A percentile compares a stretch with the other conserved stretches of the same genome.
Conservation (phyloP, 2,113 vertebrate genomes). For the Lates calcarifer region DNA sequence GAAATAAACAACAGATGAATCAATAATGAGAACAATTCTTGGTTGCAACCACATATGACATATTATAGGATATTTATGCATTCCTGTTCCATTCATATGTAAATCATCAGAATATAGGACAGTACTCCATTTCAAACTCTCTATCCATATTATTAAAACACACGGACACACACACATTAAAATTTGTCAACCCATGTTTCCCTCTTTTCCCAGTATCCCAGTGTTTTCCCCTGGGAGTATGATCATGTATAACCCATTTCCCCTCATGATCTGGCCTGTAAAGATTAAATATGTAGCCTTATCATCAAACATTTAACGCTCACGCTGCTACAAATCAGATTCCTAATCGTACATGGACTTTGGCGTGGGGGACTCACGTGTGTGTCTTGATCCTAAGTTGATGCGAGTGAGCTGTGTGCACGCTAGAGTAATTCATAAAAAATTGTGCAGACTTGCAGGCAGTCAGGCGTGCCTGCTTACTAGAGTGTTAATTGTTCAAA, state of each 20-base stretch:
- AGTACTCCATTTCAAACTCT: constrained; percentile 4
- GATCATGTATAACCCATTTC: constrained; percentile 72
- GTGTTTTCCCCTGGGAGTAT: constrained; percentile 49
- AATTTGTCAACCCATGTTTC: constrained; percentile 42
- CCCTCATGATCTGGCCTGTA: constrained; percentile 62
- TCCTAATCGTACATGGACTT: constrained; percentile 51
- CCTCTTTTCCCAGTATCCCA: constrained; percentile 27
- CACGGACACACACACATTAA: background rate
- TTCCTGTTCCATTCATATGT: background rate
- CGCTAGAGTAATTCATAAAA: constrained; percentile 56
- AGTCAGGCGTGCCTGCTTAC: constrained; percentile 9
- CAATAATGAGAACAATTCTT: background rate
- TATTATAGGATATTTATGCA: background rate
- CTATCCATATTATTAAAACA: constrained; percentile 15
- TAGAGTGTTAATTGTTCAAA: constrained; percentile 62
- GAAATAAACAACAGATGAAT: background rate
- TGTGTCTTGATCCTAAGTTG: constrained; percentile 59
- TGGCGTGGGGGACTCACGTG: constrained; percentile 45
- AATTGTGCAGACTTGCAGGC: constrained; percentile 33
- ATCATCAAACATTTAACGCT: constrained; percentile 78
- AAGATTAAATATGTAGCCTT: constrained; percentile 71
- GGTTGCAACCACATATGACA: background rate
- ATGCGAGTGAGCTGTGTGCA: constrained; percentile 52
- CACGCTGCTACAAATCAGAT: constrained; percentile 63
- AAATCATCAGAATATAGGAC: constrained; percentile 3